Conservation (phyloP, 1,140 invertebrate genomes). For the Formica exsecta region DNA sequence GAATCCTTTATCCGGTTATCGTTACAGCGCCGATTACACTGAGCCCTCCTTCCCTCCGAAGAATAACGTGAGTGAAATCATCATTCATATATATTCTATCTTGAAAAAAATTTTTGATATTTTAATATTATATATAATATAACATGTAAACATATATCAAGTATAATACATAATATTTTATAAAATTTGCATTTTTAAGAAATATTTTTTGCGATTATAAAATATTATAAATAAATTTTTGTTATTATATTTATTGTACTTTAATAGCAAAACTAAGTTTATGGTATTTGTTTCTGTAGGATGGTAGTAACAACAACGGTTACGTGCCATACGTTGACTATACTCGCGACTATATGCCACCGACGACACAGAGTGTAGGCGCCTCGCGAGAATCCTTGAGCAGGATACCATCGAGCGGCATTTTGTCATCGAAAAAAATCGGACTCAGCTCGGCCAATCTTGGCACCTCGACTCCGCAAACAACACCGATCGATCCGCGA, state of each 20-base stretch:
- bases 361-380: slow-evolving; percentile 87
- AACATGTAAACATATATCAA: not conserved
- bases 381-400: slow-evolving; percentile 87
- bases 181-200: no score
- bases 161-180: not conserved
- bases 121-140: no score
- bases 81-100: not conserved
- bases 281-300: slow-evolving; percentile 84
- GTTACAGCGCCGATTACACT: slow-evolving; percentile 95
- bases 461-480: slow-evolving; percentile 85
- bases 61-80: slow-evolving; percentile 82
- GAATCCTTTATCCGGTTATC: slow-evolving; percentile 89
- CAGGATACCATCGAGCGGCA: slow-evolving; percentile 86
- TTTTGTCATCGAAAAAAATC: slow-evolving; percentile 88
- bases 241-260: not conserved
- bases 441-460: slow-evolving; percentile 87
- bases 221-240: not conserved
- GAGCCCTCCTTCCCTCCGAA: slow-evolving; percentile 93
- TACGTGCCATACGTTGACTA: slow-evolving; percentile 96
- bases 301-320: slow-evolving; percentile 94
- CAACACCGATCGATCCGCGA: slow-evolving; percentile 91
- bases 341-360: slow-evolving; percentile 93
- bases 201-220: slow-evolving; percentile 12
- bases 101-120: no score
- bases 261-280: not conserved